These are phyloP conservation scores for Pantala flavescens DNA, from an alignment of 1,140 invertebrate genomes.

Conservation along the genomic window DNA sequence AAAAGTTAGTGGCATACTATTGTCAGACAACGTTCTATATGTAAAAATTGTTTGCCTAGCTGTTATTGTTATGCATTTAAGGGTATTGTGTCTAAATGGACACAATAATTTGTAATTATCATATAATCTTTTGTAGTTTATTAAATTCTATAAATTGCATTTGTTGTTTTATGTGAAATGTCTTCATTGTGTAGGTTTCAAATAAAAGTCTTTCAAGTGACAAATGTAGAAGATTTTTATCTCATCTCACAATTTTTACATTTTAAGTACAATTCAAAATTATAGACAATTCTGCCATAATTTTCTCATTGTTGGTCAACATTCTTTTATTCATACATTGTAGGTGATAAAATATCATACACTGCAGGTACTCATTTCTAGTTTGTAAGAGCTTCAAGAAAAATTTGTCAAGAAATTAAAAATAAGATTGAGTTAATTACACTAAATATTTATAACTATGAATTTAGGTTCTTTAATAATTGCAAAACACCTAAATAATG, in stretches of 20 bases:
- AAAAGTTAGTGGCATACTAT: not conserved
- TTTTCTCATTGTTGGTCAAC: not conserved
- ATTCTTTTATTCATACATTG: not conserved
- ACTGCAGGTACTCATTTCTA: not conserved
- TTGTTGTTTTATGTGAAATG: not conserved
- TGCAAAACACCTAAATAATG: too few species aligned
- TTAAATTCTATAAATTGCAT: not conserved
- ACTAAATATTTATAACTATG: too few species aligned
- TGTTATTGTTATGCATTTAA: not conserved
- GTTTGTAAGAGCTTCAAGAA: not conserved
- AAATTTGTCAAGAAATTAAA: too few species aligned
- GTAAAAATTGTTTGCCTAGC: not conserved
- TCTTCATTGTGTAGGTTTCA: not conserved
- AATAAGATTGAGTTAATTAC: too few species aligned
- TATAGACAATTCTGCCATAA: not conserved
- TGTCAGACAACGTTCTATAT: not conserved
- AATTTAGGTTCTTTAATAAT: too few species aligned
- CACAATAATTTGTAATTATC: not conserved
- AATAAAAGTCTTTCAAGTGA: not conserved
- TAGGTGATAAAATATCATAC: not conserved
- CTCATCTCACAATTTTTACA: conserved; percentile 3
- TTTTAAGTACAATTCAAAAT: not conserved
- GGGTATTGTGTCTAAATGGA: not conserved
- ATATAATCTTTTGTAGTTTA: not conserved
- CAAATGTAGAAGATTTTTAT: conserved; percentile 6